Conservation (phyloP, 2,797 vertebrate genomes). For the Knipowitschia caucasica region DNA sequence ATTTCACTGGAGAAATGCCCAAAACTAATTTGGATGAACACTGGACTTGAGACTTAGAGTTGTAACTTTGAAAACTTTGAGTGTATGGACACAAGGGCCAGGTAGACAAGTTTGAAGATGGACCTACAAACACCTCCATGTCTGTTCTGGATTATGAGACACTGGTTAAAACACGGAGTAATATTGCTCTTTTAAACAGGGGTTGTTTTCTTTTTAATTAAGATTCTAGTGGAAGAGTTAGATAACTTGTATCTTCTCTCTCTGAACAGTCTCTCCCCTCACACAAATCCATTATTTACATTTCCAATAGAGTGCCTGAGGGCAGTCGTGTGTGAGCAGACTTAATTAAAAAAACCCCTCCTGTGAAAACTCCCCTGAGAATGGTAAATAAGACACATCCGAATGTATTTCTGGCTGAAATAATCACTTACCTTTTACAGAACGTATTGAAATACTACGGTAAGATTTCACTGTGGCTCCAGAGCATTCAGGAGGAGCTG, state of each 20-base stretch:
- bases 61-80: too few relatives aligned
- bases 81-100: too few relatives aligned
- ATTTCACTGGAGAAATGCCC: too few relatives aligned
- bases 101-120: too few relatives aligned
- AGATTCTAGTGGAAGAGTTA: background rate
- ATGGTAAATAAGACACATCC: background rate
- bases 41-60: too few relatives aligned
- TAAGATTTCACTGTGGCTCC: background rate
- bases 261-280: background rate
- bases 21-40: too few relatives aligned
- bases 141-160: too few relatives aligned
- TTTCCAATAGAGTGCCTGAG: constrained; percentile 11
- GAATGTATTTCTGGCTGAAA: background rate
- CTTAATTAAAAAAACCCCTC: constrained; percentile 38
- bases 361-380: constrained; percentile 5
- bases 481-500: background rate
- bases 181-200: too few relatives aligned
- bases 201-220: too few relatives aligned
- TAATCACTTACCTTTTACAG: background rate
- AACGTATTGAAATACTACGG: background rate
- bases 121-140: too few relatives aligned
- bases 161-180: too few relatives aligned
- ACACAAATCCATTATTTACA: constrained; percentile 11
- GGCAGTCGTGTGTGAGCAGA: constrained; percentile 24
- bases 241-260: background rate